Conservation (phyloP, 2,888 invertebrate genomes). For the Plagodis dolabraria region DNA sequence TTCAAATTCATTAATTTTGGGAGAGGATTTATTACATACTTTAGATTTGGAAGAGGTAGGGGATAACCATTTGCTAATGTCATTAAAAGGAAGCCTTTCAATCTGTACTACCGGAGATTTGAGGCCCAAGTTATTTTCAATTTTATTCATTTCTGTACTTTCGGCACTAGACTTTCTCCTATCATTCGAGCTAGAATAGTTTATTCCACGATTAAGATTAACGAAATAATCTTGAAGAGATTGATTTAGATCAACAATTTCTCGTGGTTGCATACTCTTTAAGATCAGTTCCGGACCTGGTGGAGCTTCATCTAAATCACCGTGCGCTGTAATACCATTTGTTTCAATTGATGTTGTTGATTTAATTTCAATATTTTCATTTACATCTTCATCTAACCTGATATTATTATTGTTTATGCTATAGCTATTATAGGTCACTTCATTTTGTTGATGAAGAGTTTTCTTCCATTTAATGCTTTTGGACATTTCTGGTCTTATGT, state of each 20-base stretch:
- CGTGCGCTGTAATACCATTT: slow-evolving; percentile 66
- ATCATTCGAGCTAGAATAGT: slow-evolving; percentile 25
- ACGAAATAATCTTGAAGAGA: slow-evolving; percentile 55
- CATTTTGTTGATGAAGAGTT: too few relatives aligned
- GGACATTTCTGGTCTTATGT: not conserved
- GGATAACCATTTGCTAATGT: slow-evolving; percentile 43
- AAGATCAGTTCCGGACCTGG: slow-evolving; percentile 49
- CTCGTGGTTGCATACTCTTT: slow-evolving; percentile 51
- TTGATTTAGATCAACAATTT: slow-evolving; percentile 51
- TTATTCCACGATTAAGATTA: slow-evolving; percentile 50
- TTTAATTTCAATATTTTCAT: slow-evolving; percentile 18
- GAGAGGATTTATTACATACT: too few relatives aligned
- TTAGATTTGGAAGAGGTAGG: slow-evolving; percentile 4
- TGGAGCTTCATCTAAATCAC: slow-evolving; percentile 59
- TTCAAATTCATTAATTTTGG: too few relatives aligned
- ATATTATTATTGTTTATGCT: not conserved
- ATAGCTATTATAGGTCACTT: too few relatives aligned
- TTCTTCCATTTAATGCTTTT: too few relatives aligned
- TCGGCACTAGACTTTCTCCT: slow-evolving; percentile 12
- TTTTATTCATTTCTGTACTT: not conserved
- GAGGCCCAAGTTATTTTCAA: slow-evolving; percentile 1
- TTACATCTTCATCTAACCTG: not conserved
- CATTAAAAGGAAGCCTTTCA: slow-evolving; percentile 45
- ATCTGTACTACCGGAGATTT: slow-evolving; percentile 46
- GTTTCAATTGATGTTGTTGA: slow-evolving; percentile 60